These are phyloP conservation scores for Plagiodera versicolora DNA, from an alignment of 2,888 invertebrate genomes.

Conservation along the genomic window DNA sequence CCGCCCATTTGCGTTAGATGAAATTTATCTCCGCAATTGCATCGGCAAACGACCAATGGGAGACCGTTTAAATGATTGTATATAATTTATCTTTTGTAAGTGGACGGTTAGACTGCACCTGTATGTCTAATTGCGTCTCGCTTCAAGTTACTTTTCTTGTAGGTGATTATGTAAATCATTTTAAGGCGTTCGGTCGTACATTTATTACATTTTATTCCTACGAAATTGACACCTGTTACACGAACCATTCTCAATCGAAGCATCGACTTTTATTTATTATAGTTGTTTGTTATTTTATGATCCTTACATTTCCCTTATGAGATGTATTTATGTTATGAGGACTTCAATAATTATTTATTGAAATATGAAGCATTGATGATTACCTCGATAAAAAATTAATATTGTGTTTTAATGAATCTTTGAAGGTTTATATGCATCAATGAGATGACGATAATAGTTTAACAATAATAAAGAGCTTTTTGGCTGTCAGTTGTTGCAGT, in stretches of 20 bases:
- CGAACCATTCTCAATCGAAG: not conserved
- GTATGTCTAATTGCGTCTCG: slow-evolving; percentile 27
- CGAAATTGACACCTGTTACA: not conserved
- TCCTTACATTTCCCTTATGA: not conserved
- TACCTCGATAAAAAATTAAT: too few species aligned
- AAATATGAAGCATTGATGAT: too few species aligned
- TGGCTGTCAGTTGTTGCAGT: too few species aligned
- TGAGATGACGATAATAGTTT: too few species aligned
- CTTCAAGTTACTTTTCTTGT: slow-evolving; percentile 15
- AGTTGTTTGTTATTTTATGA: not conserved
- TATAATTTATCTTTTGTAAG: slow-evolving; percentile 38
- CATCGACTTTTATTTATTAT: not conserved
- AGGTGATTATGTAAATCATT: slow-evolving; percentile 19
- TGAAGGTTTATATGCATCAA: too few species aligned
- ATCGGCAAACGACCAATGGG: slow-evolving; percentile 43
- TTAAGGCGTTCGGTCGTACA: slow-evolving; percentile 4
- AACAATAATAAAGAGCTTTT: too few species aligned
- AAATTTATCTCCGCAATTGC: slow-evolving; percentile 37
- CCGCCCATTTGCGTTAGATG: slow-evolving; percentile 38
- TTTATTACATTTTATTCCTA: not conserved
- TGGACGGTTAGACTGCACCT: slow-evolving; percentile 45
- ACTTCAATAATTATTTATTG: too few species aligned
- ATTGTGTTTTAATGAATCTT: too few species aligned
- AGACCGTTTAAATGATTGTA: slow-evolving; percentile 40
- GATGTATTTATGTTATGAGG: not conserved